Evolutionary conservation across 2,888 invertebrate species (phyloP).

Genomic region (Orchesella flavescens): DNA sequence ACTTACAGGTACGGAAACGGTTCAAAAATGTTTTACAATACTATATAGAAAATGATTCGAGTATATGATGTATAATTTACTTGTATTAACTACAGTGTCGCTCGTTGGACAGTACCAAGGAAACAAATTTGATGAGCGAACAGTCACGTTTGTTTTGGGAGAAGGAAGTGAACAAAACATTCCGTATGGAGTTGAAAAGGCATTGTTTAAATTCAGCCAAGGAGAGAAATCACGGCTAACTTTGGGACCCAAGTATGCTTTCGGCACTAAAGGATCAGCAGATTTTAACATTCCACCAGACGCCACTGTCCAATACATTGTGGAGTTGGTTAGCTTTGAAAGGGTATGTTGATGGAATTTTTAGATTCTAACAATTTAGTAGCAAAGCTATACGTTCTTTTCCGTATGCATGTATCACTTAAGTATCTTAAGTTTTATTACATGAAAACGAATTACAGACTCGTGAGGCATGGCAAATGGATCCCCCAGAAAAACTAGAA

Average conservation of each 20-base stretch:
- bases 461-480: slow-evolving; percentile 88
- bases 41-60: too few relatives aligned
- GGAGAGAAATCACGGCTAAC: slow-evolving; percentile 85
- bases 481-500: slow-evolving; percentile 84
- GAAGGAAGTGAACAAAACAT: slow-evolving; percentile 86
- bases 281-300: slow-evolving; percentile 85
- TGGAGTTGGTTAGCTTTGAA: slow-evolving; percentile 89
- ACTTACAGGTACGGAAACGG: slow-evolving; percentile 81
- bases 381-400: slow-evolving; percentile 25
- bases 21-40: too few relatives aligned
- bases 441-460: too few relatives aligned
- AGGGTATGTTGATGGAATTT: slow-evolving; percentile 80
- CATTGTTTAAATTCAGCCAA: slow-evolving; percentile 85
- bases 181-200: slow-evolving; percentile 87
- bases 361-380: slow-evolving; percentile 31
- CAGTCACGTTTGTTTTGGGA: slow-evolving; percentile 87
- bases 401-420: too few relatives aligned
- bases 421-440: too few relatives aligned
- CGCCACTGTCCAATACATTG: slow-evolving; percentile 85
- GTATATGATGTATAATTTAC: too few relatives aligned
- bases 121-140: slow-evolving; percentile 84
- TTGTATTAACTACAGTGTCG: slow-evolving; percentile 79
- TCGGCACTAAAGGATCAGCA: slow-evolving; percentile 82
- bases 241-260: slow-evolving; percentile 86
- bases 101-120: slow-evolving; percentile 81